These are phyloP conservation scores for Cydia pomonella DNA, from an alignment of 1,140 invertebrate genomes.

Conservation along the genomic window DNA sequence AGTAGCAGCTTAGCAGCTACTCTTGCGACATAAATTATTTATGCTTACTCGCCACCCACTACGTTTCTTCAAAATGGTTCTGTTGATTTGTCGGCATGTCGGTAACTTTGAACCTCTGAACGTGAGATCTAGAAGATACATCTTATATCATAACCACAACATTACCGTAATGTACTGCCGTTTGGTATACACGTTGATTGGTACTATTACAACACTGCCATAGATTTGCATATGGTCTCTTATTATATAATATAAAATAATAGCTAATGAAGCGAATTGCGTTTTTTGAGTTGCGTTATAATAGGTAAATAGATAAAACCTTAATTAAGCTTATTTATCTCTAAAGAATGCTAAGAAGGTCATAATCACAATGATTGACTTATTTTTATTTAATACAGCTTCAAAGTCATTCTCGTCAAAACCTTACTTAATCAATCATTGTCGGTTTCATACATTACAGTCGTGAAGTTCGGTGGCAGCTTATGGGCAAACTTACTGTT, in stretches of 20 bases:
- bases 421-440: constrained; percentile 14
- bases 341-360: not conserved
- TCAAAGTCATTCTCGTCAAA: constrained; percentile 28
- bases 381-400: not conserved
- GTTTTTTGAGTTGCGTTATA: not conserved
- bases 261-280: not conserved
- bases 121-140: not conserved
- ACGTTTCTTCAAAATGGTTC: not conserved
- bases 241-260: constrained; percentile 3
- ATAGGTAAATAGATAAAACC: not conserved
- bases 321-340: not conserved
- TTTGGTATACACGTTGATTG: not conserved
- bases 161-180: not conserved
- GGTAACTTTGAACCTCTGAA: not conserved
- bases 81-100: not conserved
- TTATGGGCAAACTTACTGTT: constrained; percentile 11
- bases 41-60: not conserved
- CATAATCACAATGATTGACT: not conserved
- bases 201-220: not conserved
- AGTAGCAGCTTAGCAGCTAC: not conserved
- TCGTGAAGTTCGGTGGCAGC: constrained; percentile 14
- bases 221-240: not conserved
- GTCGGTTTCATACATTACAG: not conserved
- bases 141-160: not conserved
- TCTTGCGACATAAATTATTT: not conserved